phyloP scores from a whole-genome alignment of 2,797 vertebrate species.

The Acipenser transmontanus region DNA sequence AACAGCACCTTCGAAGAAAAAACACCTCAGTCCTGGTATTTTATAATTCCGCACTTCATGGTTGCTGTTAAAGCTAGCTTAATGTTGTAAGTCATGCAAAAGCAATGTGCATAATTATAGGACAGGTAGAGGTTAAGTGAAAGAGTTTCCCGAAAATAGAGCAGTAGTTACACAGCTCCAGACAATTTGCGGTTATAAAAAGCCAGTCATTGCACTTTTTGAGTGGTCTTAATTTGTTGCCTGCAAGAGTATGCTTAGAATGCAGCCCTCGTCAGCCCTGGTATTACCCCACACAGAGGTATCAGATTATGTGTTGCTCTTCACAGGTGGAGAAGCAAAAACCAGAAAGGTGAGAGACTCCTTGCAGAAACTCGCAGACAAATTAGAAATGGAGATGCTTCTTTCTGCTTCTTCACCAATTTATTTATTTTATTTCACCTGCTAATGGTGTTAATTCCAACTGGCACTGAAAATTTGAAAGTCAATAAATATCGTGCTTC shows the following conservation, averaged over 20 bases:
- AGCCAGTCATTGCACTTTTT: too few species aligned
- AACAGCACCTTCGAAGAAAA: too few species aligned
- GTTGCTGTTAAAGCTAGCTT: too few species aligned
- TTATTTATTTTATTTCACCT: background rate
- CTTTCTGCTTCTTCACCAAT: background rate
- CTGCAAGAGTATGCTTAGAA: background rate
- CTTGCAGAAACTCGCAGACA: background rate
- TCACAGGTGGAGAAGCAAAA: background rate
- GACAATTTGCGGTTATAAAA: too few species aligned
- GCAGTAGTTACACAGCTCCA: too few species aligned
- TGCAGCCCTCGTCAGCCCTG: background rate
- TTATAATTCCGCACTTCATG: too few species aligned
- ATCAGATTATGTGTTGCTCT: background rate
- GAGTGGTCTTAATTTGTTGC: background rate
- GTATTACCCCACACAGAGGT: background rate
- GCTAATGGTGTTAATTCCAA: background rate
- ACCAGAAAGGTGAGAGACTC: background rate
- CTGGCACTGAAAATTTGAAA: conserved; percentile 1
- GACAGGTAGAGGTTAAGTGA: too few species aligned
- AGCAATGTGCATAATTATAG: too few species aligned
- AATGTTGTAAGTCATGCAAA: too few species aligned
- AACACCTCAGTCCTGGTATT: too few species aligned
- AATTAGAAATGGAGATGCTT: background rate
- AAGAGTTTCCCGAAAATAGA: too few species aligned
- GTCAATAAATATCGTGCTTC: background rate